A percentile compares a stretch with the other conserved stretches of the same genome.
Conservation (phyloP, 35 echinoderm and acorn worm genomes). For the Holothuria glaberrima region DNA sequence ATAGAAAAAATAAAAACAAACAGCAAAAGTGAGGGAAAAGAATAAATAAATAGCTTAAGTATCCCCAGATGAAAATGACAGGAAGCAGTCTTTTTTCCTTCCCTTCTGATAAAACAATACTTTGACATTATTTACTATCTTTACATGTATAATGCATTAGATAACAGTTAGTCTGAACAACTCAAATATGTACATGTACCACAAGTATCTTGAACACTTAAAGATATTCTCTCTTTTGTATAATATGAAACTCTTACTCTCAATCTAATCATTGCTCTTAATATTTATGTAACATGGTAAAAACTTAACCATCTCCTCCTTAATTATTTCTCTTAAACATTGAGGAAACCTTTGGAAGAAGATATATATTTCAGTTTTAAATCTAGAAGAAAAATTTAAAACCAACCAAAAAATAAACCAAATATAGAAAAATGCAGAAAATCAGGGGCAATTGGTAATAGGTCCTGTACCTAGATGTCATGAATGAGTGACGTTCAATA, state of each 20-base stretch:
- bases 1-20: background rate
- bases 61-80: background rate
- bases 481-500: no score
- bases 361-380: no score
- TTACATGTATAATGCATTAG: constrained; percentile 16
- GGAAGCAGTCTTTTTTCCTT: background rate
- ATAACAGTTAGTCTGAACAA: constrained; percentile 21
- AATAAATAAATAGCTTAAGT: constrained; percentile 14
- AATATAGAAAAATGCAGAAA: no score
- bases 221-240: background rate
- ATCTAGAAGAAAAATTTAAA: no score
- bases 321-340: no score
- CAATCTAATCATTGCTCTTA: background rate
- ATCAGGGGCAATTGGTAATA: no score
- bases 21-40: background rate
- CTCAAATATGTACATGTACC: constrained; percentile 13
- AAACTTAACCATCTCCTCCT: no score
- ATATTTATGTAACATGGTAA: no score
- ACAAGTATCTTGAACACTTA: background rate
- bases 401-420: no score
- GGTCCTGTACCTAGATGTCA: no score
- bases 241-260: constrained; percentile 2
- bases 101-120: background rate
- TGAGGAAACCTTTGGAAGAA: no score
- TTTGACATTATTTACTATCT: constrained; percentile 13